Base-by-base conservation (phyloP, 2,797 vertebrate species). In the Enoplosus armatus region DNA sequence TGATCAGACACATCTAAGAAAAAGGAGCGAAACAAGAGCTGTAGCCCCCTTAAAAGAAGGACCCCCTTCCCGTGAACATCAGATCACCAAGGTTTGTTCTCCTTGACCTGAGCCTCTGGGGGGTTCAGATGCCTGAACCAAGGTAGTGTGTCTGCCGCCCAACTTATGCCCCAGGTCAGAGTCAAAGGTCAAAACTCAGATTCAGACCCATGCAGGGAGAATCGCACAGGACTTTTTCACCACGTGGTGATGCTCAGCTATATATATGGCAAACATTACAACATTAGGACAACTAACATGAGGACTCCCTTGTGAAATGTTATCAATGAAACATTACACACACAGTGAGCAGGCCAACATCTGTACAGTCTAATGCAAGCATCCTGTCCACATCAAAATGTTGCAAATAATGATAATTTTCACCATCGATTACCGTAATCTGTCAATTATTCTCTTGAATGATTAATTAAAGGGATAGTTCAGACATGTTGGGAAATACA, bases 151-250 rank as follows among this genome's bases (percentile, higher is more conserved):
- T 79, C 69, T 71, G 64, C 31, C 41, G 70, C 29, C 71, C 45
- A 72, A 48, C 62, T 59, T 68, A 53, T 75, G 69, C 61, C 66
- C 47, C 20, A 51, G 63, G 77, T 83, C 69, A 80, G 72, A 59
- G 87, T 85, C 82, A 90, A 73, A 89, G 81, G 72, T 12, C 66
- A 66, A 60, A 31, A 18, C 8, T 83, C 78, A 82, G 63, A 63
- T 74, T 76, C 50, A 16, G 79, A 66, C 37, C 31, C 65, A 72
- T 47, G 77, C 48, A 3, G 54, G 37, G 53, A 53, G 45, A 59
- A 37, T 33, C 22, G 1, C 75, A 72, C 2, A 0, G 51, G 72
- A 64, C 60, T 8, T 22, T 79, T 76, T 77, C 53, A 64, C 64
- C 72, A 67, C 75, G 74, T 86, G 77, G 37, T 58, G 55, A 85